Evolutionary conservation across 2,797 vertebrate species (phyloP), one percentile per base, ranked within the genome.

Genomic region (Arvicola amphibius): DNA sequence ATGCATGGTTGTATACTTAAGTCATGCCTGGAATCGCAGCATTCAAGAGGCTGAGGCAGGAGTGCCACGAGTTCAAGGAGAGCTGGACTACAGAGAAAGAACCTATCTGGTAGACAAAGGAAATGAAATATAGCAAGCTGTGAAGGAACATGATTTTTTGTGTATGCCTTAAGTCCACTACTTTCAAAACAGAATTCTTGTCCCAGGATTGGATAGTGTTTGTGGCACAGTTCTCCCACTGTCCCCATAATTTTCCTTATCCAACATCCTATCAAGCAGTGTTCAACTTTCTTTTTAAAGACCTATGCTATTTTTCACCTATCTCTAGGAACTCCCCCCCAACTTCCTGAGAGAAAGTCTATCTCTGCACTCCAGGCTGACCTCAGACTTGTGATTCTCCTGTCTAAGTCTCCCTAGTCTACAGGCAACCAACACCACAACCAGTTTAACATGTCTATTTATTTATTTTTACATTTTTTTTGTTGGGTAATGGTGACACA

Each of bases 281-380:
- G 23, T 14, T 93, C 37, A 88, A n/a, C 43, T 73, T 78, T 83
- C 37, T 17, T 86, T 91, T 48, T 67, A 94, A 89, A 81, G 34
- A 77, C 34, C 13, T 46, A 59, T n/a, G 48, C 27, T 74, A 76
- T 46, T 89, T 91, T 89, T 71, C 17, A 56, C 17, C 78, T 84
- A 71, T 51, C 59, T 76, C 19, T n/a, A 94, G n/a, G 34, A 94
- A 90, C 61, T n/a, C 4, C 1, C 34, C 19, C 29, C 23, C 51
- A 34, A 12, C 51, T 43, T 76, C 53, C 29, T 59, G 8, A 59
- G 48, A 59, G 16, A 32, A 53, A 37, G 63, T 67, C 19, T n/a
- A 40, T 21, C 34, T 46, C 6, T 25, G 73, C 5, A n/a, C 27
- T 27, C 37, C 12, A 61, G 71, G 87, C 40, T 63, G 34, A 14